A percentile compares a stretch with the other conserved stretches of the same genome.
Evolutionary conservation across 2,113 vertebrate genomes (phyloP).

Genomic region (Melanostigma gelatinosum): DNA sequence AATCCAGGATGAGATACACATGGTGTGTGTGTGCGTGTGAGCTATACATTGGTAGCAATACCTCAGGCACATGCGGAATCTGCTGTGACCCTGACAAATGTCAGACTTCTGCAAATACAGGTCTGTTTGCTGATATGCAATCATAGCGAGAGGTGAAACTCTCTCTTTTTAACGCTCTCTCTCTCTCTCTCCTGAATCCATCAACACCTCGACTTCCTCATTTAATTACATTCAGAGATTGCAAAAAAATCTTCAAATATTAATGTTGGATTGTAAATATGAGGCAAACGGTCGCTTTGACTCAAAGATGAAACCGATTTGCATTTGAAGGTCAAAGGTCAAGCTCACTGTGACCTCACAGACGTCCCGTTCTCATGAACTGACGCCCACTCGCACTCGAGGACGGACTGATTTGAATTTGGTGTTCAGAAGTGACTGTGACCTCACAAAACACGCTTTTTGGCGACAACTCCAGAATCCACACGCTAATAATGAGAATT

Average conservation of each 20-base stretch:
- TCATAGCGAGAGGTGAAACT: conserved; percentile 15
- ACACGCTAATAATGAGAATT: too few species aligned
- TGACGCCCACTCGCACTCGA: too few species aligned
- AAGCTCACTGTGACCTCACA: too few species aligned
- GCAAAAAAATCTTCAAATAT: not conserved
- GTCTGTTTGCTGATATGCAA: conserved; percentile 4
- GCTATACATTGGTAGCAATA: not conserved
- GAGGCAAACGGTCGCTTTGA: too few species aligned
- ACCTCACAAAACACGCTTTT: too few species aligned
- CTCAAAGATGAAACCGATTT: not conserved
- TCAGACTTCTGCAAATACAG: not conserved
- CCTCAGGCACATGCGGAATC: conserved; percentile 21
- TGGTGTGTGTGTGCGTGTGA: not conserved
- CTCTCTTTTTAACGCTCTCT: not conserved
- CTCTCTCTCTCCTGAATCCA: not conserved
- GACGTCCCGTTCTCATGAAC: too few species aligned
- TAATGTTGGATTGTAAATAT: too few species aligned
- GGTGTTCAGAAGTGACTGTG: too few species aligned
- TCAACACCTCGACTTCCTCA: not conserved
- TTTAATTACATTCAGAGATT: not conserved
- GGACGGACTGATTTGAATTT: too few species aligned
- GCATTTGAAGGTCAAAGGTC: not conserved
- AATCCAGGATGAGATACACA: not conserved
- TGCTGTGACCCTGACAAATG: conserved; percentile 26
- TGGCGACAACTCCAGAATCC: too few species aligned